phyloP scores from a whole-genome alignment of 1,140 invertebrate genomes.

The Brachionus angularis region DNA sequence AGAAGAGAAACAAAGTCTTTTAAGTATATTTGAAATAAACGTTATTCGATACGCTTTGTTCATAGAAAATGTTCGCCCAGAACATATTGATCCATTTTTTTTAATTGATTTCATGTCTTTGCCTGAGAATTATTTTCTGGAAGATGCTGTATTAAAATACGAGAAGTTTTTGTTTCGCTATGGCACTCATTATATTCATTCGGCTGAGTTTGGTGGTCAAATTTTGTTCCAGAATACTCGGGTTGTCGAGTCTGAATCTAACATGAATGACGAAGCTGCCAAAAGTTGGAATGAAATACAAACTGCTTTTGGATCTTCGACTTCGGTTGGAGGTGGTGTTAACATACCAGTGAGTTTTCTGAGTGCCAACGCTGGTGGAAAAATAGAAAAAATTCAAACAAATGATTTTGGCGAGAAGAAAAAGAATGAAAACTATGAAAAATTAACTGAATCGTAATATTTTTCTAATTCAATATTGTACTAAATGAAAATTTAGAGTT shows the following conservation, averaged over 20 bases:
- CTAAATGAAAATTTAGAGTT: background rate
- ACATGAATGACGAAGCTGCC: background rate
- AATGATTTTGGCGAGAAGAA: constrained; percentile 23
- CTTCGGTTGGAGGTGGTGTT: constrained; percentile 11
- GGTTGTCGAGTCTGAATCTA: background rate
- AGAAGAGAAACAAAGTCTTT: background rate
- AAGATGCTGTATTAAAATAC: constrained; percentile 5
- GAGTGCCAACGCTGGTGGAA: background rate
- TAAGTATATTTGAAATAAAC: constrained; percentile 36
- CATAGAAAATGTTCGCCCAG: constrained; percentile 23
- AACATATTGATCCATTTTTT: constrained; percentile 40
- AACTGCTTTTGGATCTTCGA: constrained; percentile 34
- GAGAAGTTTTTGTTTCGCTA: constrained; percentile 41
- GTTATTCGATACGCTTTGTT: constrained; percentile 34
- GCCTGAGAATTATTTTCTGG: constrained; percentile 32
- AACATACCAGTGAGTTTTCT: constrained; percentile 6
- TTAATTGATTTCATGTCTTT: constrained; percentile 43
- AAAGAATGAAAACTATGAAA: background rate
- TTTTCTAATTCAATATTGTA: background rate
- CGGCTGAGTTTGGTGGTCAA: constrained; percentile 40
- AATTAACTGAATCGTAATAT: background rate
- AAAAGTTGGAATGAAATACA: constrained; percentile 33
- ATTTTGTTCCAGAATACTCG: constrained; percentile 30
- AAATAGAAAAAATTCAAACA: background rate
- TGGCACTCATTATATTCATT: constrained; percentile 39